Evolutionary conservation across 2,888 invertebrate species (phyloP).

Genomic region (Neocrepidodera transversa): DNA sequence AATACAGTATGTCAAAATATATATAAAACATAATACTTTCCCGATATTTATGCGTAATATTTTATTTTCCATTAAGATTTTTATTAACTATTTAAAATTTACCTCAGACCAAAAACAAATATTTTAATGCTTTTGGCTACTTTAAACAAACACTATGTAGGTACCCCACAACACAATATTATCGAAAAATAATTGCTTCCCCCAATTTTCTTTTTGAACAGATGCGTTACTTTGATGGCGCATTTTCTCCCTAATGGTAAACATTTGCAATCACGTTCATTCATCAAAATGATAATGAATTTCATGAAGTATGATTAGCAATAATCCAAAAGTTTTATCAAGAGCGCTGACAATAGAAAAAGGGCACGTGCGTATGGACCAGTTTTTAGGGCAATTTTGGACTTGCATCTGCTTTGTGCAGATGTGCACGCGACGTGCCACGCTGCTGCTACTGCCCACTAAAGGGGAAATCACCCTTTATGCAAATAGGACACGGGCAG

Average conservation of each 20-base stretch:
- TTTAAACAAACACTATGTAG: too few relatives aligned
- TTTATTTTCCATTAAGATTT: too few relatives aligned
- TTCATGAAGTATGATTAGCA: constrained; percentile 33
- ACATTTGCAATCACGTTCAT: constrained; percentile 20
- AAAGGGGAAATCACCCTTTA: constrained; percentile 30
- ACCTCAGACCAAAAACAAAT: too few relatives aligned
- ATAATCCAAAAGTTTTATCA: constrained; percentile 27
- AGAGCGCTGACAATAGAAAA: constrained; percentile 21
- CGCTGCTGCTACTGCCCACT: constrained; percentile 23
- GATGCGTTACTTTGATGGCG: constrained; percentile 13
- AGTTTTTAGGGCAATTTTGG: constrained; percentile 23
- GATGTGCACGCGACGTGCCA: constrained; percentile 32
- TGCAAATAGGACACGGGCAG: constrained; percentile 19
- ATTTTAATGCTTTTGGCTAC: too few relatives aligned
- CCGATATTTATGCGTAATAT: too few relatives aligned
- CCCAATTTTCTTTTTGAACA: constrained; percentile 7
- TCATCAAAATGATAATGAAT: constrained; percentile 27
- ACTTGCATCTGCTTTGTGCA: constrained; percentile 29
- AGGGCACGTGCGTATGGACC: constrained; percentile 31
- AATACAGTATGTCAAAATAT: too few relatives aligned
- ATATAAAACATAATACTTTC: too few relatives aligned
- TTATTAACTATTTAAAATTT: too few relatives aligned
- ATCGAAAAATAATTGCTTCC: too few relatives aligned
- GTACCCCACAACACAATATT: neutral
- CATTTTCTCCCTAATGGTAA: constrained; percentile 9